Conservation (phyloP, 37 sponge, comb jelly and placozoan genomes). For the Aplysina aerophoba region DNA sequence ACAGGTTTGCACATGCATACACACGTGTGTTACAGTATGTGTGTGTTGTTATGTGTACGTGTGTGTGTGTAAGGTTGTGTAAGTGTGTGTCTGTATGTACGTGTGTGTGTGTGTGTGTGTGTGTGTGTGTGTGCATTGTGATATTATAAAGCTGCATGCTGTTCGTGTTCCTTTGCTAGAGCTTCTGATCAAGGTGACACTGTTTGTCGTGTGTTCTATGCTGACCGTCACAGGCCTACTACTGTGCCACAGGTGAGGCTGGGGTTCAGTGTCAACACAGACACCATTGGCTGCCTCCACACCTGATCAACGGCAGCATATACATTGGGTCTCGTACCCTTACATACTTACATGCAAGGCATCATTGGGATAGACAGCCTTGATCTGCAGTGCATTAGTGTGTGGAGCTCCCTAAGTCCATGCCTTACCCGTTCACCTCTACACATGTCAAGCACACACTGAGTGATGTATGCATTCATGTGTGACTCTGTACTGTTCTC, state of each 20-base stretch:
- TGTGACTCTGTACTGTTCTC: no score
- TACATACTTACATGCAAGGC: no score
- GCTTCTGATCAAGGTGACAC: constrained; percentile 53
- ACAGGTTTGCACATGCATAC: constrained; percentile 57
- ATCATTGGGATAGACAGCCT: no score
- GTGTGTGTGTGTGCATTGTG: no score
- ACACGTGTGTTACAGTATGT: background rate
- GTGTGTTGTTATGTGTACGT: background rate
- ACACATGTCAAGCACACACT: no score
- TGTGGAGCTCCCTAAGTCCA: background rate
- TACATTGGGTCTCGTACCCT: no score
- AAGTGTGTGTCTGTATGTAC: background rate
- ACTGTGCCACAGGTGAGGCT: background rate
- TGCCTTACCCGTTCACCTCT: no score
- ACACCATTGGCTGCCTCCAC: no score
- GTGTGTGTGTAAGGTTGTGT: background rate
- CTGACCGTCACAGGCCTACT: constrained; percentile 31
- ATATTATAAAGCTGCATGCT: background rate
- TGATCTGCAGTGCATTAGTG: background rate
- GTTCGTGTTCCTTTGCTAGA: constrained; percentile 41
- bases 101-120: background rate
- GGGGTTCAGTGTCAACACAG: no score
- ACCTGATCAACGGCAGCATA: no score
- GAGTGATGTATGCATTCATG: no score
- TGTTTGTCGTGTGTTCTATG: constrained; percentile 47